Percentiles rank a stretch among this genome's conserved stretches.
Conservation (phyloP, 2,888 invertebrate species). For the Hermodice carunculata region DNA sequence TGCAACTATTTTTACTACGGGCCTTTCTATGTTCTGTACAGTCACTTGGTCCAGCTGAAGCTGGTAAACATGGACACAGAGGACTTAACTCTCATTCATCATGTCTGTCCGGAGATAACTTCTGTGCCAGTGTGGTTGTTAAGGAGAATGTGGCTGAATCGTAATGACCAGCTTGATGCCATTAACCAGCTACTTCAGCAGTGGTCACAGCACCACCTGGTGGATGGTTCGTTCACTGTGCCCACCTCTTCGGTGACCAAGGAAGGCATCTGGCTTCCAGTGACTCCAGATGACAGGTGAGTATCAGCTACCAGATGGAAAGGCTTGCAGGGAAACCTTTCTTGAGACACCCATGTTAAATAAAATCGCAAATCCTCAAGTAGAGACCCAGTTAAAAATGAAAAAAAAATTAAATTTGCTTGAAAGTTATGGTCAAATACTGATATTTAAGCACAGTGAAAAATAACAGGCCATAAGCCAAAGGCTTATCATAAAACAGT, state of each 20-base stretch:
- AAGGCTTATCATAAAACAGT: too few species aligned
- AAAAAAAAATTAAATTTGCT: background rate
- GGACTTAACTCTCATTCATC: background rate
- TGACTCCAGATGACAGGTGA: constrained; percentile 61
- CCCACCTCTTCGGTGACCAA: constrained; percentile 42
- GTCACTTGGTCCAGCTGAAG: constrained; percentile 50
- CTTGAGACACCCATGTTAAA: too few species aligned
- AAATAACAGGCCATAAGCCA: too few species aligned
- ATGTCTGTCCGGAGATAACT: background rate
- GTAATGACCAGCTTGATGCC: background rate
- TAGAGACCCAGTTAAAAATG: too few species aligned
- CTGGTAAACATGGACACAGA: constrained; percentile 42
- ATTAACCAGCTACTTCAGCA: background rate
- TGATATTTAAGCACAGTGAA: too few species aligned
- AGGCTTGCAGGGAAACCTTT: too few species aligned
- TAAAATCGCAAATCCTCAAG: too few species aligned
- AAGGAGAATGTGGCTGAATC: background rate
- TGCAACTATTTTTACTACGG: constrained; percentile 62
- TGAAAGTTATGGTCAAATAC: background rate
- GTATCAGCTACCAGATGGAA: background rate
- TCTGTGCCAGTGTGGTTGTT: background rate
- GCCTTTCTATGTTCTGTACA: constrained; percentile 61
- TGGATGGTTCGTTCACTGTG: background rate
- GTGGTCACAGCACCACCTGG: background rate
- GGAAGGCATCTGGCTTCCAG: constrained; percentile 53